Conservation (phyloP, 2,113 vertebrate genomes). For the Melozone crissalis region DNA sequence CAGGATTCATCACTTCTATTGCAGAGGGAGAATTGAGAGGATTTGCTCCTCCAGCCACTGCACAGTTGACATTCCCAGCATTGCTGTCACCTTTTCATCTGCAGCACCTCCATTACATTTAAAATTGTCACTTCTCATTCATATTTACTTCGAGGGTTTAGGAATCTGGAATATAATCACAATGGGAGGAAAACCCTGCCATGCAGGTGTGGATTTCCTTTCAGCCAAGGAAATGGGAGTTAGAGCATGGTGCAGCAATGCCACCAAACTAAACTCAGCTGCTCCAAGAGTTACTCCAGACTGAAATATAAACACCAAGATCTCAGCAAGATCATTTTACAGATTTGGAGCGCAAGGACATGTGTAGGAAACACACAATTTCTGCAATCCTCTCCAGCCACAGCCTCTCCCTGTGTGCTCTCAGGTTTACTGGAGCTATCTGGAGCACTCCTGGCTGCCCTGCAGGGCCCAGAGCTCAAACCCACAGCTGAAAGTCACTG, state of each 20-base stretch:
- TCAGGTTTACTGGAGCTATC: neutral
- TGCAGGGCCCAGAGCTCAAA: neutral
- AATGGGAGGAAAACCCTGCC: neutral
- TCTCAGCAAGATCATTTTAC: neutral
- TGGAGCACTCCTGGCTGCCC: neutral
- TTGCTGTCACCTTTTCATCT: neutral
- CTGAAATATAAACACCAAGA: neutral
- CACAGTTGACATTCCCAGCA: neutral
- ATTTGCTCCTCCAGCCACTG: neutral
- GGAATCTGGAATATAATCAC: neutral
- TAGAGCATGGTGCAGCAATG: rapidly evolving
- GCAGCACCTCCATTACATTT: neutral
- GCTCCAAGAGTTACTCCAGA: neutral
- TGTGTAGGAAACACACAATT: neutral
- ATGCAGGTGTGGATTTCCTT: neutral
- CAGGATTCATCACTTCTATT: neutral
- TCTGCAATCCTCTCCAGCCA: neutral
- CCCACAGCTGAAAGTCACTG: neutral
- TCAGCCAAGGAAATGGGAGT: neutral
- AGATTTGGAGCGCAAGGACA: neutral
- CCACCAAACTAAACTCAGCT: neutral
- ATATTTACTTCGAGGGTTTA: neutral
- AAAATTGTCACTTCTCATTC: neutral
- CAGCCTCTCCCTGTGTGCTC: neutral
- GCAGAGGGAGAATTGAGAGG: neutral